These are phyloP conservation scores for Dione juno DNA, from an alignment of 2,888 invertebrate species.

Conservation along the genomic window DNA sequence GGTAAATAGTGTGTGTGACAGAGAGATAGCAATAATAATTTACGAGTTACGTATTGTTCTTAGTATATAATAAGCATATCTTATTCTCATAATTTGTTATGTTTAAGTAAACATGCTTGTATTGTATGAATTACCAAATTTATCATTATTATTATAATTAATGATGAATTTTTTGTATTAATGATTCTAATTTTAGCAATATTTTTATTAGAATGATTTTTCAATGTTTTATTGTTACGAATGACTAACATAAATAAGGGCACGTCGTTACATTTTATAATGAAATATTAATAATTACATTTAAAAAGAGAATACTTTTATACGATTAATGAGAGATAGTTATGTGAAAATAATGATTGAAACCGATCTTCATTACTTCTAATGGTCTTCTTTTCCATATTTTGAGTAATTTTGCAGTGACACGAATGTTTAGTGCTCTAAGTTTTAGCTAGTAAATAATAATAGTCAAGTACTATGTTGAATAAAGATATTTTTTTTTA, in stretches of 20 bases:
- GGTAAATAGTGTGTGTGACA: neutral
- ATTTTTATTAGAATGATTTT: neutral
- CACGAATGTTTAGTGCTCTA: conserved; percentile 7
- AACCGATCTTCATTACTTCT: neutral
- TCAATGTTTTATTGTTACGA: neutral
- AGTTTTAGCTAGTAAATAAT: conserved; percentile 17
- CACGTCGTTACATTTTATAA: neutral
- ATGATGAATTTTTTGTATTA: neutral
- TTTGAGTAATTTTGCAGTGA: conserved; percentile 3
- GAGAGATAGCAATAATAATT: conserved; percentile 2
- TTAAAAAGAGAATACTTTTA: neutral
- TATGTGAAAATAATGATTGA: neutral
- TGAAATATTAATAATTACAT: neutral
- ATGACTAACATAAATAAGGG: neutral
- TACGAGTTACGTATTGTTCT: neutral
- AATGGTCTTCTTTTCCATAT: neutral
- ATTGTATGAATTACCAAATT: neutral
- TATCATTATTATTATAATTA: neutral
- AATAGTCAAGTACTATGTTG: conserved; percentile 16
- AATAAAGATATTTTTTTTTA: conserved; percentile 19
- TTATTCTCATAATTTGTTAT: neutral
- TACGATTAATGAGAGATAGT: neutral
- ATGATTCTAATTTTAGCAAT: neutral
- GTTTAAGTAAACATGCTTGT: neutral
- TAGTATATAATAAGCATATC: neutral